phyloP scores from a whole-genome alignment of 2,113 vertebrate genomes.

The Xenopus borealis region DNA sequence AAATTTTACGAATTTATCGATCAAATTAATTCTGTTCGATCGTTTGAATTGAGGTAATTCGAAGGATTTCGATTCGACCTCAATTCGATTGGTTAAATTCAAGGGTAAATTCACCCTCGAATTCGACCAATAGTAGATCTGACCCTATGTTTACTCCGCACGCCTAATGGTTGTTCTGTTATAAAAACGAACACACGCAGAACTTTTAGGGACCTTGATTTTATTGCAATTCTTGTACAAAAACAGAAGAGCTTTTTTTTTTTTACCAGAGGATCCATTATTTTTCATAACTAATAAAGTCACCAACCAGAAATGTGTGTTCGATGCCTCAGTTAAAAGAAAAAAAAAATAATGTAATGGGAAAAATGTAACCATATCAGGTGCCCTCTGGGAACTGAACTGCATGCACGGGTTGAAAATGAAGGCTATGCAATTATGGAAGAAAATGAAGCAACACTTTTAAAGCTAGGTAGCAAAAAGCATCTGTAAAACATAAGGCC shows the following conservation, averaged over 20 bases:
- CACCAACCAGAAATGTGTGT: constrained; percentile 21
- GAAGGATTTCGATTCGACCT: too few species aligned
- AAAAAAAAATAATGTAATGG: constrained; percentile 12
- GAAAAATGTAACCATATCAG: constrained; percentile 20
- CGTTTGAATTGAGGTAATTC: too few species aligned
- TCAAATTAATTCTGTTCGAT: too few species aligned
- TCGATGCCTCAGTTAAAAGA: constrained; percentile 27
- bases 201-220: constrained; percentile 27
- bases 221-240: constrained; percentile 46
- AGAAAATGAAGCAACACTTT: constrained; percentile 78
- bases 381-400: constrained; percentile 23
- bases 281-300: constrained; percentile 34
- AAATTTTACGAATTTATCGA: too few species aligned
- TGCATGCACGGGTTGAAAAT: constrained; percentile 49
- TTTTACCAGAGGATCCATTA: constrained; percentile 27
- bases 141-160: too few species aligned
- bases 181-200: neutral
- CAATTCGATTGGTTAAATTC: too few species aligned
- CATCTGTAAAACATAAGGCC: constrained; percentile 92
- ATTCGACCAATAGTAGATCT: too few species aligned
- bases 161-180: too few species aligned
- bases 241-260: constrained; percentile 35
- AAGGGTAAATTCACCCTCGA: too few species aligned
- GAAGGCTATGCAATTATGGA: constrained; percentile 67
- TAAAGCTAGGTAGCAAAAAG: constrained; percentile 83